Base-by-base conservation (phyloP, 2,888 invertebrate species). In the Lamellibrachia satsuma region DNA sequence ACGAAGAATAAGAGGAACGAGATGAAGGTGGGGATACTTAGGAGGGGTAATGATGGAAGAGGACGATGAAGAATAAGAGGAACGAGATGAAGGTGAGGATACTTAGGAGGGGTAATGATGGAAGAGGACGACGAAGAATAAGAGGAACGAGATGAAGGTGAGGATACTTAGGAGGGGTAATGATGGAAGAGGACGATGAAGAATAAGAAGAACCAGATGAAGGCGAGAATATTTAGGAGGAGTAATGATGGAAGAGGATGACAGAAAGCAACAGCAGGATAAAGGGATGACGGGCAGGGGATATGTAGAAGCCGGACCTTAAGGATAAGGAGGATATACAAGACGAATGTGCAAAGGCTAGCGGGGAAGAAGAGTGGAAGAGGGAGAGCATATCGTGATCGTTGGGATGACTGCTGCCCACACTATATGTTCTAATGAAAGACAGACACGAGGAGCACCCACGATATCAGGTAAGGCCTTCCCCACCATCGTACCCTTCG, bases 291-390 rank as follows among this genome's bases (percentile, higher is more conserved):
- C 22, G n/a, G 90, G n/a, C 22, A 90, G 90, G n/a, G 90, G n/a
- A n/a, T 22, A n/a, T 22, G 90, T 22, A n/a, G n/a, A n/a, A 90
- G 90, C 15, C 22, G n/a, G 90, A 90, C 22, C 15, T 15, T 22
- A n/a, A 90, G 90, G n/a, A n/a, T 22, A n/a, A n/a, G 1, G 90
- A 90, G 90, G n/a, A n/a, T 22, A 90, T 22, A n/a, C 15, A n/a
- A 90, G 90, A 90, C 22, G n/a, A n/a, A 90, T 15, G n/a, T 15
- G 90, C 22, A 90, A 22, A 90, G 90, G 90, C 1, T 22, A 22
- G n/a, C n/a, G n/a, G 90, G 90, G 90, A 90, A n/a, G n/a, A 90
- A 1, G 90, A 90, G 90, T 90, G 90, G 90, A 90, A 90, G 90
- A 90, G 90, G 90, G 90, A 90, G 90, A 90, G n/a, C 90, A 90